Conservation (phyloP, 2,113 vertebrate genomes). For the Oxygymnocypris stewartii region DNA sequence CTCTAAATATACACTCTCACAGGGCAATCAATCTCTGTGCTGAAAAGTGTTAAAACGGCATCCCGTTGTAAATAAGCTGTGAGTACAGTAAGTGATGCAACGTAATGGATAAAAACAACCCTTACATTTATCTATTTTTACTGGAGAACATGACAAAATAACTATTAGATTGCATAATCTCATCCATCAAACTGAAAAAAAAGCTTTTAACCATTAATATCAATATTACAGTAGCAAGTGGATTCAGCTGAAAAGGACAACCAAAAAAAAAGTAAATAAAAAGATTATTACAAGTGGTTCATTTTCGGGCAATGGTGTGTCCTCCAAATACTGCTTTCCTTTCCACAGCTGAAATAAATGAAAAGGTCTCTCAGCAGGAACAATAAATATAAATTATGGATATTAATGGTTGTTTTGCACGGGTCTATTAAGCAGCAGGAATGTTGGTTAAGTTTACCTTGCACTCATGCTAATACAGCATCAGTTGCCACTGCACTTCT, state of each 20-base stretch:
- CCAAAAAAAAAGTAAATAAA: slow-evolving; percentile 12
- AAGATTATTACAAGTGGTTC: not conserved
- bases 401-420: slow-evolving; percentile 3
- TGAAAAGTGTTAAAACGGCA: slow-evolving; percentile 53
- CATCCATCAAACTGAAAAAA: not conserved
- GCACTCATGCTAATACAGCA: not conserved
- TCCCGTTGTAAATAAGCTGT: slow-evolving; percentile 52
- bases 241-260: not conserved
- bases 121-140: not conserved
- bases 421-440: slow-evolving; percentile 14
- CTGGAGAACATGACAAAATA: not conserved
- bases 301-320: not conserved
- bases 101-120: slow-evolving; percentile 23
- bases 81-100: slow-evolving; percentile 39
- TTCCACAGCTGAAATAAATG: slow-evolving; percentile 11
- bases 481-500: not conserved
- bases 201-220: not conserved
- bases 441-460: not conserved
- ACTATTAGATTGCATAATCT: not conserved
- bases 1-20: slow-evolving; percentile 58
- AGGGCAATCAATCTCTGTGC: slow-evolving; percentile 55
- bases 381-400: slow-evolving; percentile 32
- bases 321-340: slow-evolving; percentile 39
- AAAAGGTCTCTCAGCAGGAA: slow-evolving; percentile 20
- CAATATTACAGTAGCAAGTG: not conserved